These are phyloP conservation scores for Drosophila truncata DNA, from an alignment of 1,140 invertebrate genomes.

Conservation along the genomic window DNA sequence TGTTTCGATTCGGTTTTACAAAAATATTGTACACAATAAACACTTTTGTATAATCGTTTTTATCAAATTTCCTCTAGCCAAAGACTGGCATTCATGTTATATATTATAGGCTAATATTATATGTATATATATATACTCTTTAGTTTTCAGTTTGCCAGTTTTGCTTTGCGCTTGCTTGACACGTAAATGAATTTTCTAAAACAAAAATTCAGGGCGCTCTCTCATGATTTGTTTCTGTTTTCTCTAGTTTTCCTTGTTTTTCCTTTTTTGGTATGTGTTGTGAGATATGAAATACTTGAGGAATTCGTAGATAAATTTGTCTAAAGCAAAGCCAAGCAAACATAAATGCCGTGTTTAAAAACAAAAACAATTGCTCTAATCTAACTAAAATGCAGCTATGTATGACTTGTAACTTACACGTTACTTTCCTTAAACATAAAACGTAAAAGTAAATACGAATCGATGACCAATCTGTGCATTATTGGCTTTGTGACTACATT, in stretches of 20 bases:
- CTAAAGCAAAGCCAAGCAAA: conserved; percentile 55
- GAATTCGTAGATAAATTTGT: conserved; percentile 46
- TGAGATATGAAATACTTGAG: conserved; percentile 67
- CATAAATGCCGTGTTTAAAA: conserved; percentile 66
- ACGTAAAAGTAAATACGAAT: conserved; percentile 29
- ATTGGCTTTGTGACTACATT: conserved; percentile 37
- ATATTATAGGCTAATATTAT: conserved; percentile 26
- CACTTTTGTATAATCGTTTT: conserved; percentile 50
- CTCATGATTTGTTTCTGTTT: conserved; percentile 16
- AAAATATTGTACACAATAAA: conserved; percentile 72
- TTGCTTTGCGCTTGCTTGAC: conserved; percentile 68
- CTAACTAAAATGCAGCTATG: conserved; percentile 60
- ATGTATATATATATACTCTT: conserved; percentile 54
- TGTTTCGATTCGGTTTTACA: conserved; percentile 53
- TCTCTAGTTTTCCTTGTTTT: not conserved
- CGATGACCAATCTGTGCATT: conserved; percentile 32
- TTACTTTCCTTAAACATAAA: conserved; percentile 45
- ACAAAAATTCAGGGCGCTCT: conserved; percentile 73
- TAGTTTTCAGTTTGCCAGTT: conserved; percentile 33
- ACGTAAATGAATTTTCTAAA: conserved; percentile 77
- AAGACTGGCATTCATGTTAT: conserved; percentile 30
- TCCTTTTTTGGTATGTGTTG: conserved; percentile 48
- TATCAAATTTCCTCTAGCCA: conserved; percentile 44
- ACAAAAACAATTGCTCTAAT: conserved; percentile 47
- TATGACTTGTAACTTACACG: conserved; percentile 39